Evolutionary conservation across 2,888 invertebrate genomes (phyloP), one percentile per base, ranked within the genome.

Genomic region (Osedax frankpressi): DNA sequence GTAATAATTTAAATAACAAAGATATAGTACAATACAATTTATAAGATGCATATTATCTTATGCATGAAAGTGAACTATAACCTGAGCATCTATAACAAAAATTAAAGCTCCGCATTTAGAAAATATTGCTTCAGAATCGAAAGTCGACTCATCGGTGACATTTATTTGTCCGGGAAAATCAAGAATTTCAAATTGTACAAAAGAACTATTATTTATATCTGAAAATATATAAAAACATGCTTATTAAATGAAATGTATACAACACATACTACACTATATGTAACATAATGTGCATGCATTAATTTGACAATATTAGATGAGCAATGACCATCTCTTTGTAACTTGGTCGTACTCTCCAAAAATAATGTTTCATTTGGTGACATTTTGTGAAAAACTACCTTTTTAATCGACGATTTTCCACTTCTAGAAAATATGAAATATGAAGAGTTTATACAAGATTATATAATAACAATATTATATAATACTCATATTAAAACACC

Each of bases 361-460:
- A 98, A 98, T 73, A 98, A 87, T 0, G 98, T 99, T 86, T 99
- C 98, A 86, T 97, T 98, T 1, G 98, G 98, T 1, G 97, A 95
- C 94, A 99, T 98, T 87, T 99, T 99, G 85, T 98, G 97, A 84
- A 99, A 99, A n/a, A 99, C 98, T 2, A 99, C 98, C 88, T 98
- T 97, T 84, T 96, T 94, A 81, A 98, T 98, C 0, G 97, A 98
- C 72, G 97, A 96, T 85, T 98, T 98, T 70, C 98, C 98, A 81
- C 96, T 96, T 84, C 97, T 92, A 82, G 77, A 74, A 73, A 70
- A 27, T 67, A 69, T 24, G 65, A 30, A n/a, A n/a, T n/a, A n/a
- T n/a, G n/a, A n/a, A 67, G 25, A 44, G 1, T 28, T 19, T 3
- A n/a, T n/a, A n/a, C n/a, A n/a, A n/a, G n/a, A n/a, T n/a, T n/a